phyloP scores from a whole-genome alignment of 2,888 invertebrate species.

The Ceramica pisi region DNA sequence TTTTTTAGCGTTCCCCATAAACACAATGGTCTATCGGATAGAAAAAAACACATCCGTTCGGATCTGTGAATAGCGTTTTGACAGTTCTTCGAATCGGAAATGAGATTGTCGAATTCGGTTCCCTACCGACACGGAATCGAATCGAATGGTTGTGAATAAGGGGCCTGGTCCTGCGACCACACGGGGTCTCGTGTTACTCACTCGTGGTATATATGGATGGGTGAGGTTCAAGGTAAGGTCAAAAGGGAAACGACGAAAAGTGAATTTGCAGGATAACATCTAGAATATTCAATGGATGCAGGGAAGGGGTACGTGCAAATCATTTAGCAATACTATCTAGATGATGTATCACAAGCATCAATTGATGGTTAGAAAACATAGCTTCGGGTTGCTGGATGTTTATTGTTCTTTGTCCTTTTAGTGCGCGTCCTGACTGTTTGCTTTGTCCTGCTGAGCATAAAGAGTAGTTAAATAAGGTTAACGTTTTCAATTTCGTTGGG shows the following conservation, averaged over 20 bases:
- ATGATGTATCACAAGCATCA: not conserved
- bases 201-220: not conserved
- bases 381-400: not conserved
- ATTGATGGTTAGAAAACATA: not conserved
- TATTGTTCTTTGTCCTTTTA: not conserved
- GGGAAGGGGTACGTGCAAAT: not conserved
- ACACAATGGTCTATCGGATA: too few relatives aligned
- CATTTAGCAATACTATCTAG: not conserved
- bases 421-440: not conserved
- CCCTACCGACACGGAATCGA: too few relatives aligned
- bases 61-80: too few relatives aligned
- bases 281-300: too few relatives aligned
- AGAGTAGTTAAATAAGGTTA: not conserved
- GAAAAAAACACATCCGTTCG: too few relatives aligned
- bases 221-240: conserved; percentile 8
- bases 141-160: too few relatives aligned
- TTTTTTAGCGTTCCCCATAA: too few relatives aligned
- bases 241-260: not conserved
- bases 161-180: conserved; percentile 55
- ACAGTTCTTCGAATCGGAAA: too few relatives aligned
- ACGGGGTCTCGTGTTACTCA: conserved; percentile 29
- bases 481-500: not conserved
- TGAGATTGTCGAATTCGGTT: too few relatives aligned
- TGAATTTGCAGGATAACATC: not conserved
- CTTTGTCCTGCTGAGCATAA: not conserved